Conservation (phyloP, 1,140 invertebrate species). For the Protaetia brevitarsis region DNA sequence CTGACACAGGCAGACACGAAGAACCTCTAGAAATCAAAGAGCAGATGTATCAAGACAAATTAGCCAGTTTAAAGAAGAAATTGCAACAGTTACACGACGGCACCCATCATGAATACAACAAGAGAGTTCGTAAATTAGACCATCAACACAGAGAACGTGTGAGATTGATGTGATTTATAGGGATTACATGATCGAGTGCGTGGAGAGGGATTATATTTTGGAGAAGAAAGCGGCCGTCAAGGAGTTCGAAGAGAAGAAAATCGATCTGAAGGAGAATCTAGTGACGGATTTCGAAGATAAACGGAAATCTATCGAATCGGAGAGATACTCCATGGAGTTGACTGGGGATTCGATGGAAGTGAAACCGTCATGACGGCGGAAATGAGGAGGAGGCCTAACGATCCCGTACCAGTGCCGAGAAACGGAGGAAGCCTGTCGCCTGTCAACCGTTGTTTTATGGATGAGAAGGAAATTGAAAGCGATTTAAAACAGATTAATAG, state of each 20-base stretch:
- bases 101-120: slow-evolving; percentile 81
- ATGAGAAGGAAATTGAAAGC: slow-evolving; percentile 84
- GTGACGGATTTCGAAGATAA: slow-evolving; percentile 92
- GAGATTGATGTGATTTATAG: slow-evolving; percentile 75
- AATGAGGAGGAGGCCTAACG: slow-evolving; percentile 85
- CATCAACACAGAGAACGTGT: slow-evolving; percentile 75
- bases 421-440: slow-evolving; percentile 74
- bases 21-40: slow-evolving; percentile 85
- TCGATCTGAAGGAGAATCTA: slow-evolving; percentile 86
- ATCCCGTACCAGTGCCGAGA: slow-evolving; percentile 86
- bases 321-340: slow-evolving; percentile 77
- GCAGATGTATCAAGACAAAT: slow-evolving; percentile 93
- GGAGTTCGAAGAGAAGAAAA: slow-evolving; percentile 94
- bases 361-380: slow-evolving; percentile 61
- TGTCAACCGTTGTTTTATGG: slow-evolving; percentile 82
- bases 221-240: slow-evolving; percentile 85
- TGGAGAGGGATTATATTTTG: slow-evolving; percentile 81
- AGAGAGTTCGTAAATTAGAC: slow-evolving; percentile 79
- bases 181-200: slow-evolving; percentile 79
- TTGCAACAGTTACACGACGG: slow-evolving; percentile 84
- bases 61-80: slow-evolving; percentile 85
- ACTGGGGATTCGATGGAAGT: slow-evolving; percentile 85
- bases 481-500: slow-evolving; percentile 82
- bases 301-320: slow-evolving; percentile 81
- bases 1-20: slow-evolving; percentile 77